These are phyloP conservation scores for Scaptomyza pallida DNA, from an alignment of 1,140 invertebrate species.

Conservation along the genomic window DNA sequence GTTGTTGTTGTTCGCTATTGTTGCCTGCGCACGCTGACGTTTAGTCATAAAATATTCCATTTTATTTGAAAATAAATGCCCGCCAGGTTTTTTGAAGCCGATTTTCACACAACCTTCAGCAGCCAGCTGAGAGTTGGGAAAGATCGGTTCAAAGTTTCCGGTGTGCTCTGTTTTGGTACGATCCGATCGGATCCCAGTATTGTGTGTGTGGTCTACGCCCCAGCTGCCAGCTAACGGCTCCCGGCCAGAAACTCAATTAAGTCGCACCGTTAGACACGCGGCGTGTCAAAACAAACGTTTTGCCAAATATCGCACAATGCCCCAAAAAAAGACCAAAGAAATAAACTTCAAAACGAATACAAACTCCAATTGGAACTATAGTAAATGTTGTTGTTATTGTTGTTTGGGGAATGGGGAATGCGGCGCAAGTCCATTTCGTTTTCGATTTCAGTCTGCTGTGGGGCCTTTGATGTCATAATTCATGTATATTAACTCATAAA, in stretches of 20 bases:
- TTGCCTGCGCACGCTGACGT: slow-evolving; percentile 61
- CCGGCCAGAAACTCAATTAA: slow-evolving; percentile 73
- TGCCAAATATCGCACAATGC: slow-evolving; percentile 34
- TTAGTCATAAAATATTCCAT: slow-evolving; percentile 80
- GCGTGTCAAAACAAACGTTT: slow-evolving; percentile 79
- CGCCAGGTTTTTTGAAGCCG: slow-evolving; percentile 10
- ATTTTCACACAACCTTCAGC: slow-evolving; percentile 73
- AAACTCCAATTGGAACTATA: slow-evolving; percentile 16
- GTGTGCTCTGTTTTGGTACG: too few relatives aligned
- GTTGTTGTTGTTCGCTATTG: slow-evolving; percentile 50
- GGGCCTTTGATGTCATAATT: slow-evolving; percentile 83
- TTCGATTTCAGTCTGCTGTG: slow-evolving; percentile 74
- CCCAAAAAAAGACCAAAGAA: slow-evolving; percentile 9
- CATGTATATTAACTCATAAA: slow-evolving; percentile 84
- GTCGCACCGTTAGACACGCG: slow-evolving; percentile 74
- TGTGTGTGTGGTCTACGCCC: slow-evolving; percentile 61
- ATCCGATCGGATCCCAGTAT: slow-evolving; percentile 16
- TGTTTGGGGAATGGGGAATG: slow-evolving; percentile 16
- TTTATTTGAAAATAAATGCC: slow-evolving; percentile 71
- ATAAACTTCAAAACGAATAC: slow-evolving; percentile 4
- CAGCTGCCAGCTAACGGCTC: slow-evolving; percentile 29
- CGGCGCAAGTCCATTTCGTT: slow-evolving; percentile 69
- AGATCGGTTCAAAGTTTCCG: slow-evolving; percentile 48
- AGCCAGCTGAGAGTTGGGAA: slow-evolving; percentile 11
- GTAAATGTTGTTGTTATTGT: slow-evolving; percentile 14